These are phyloP conservation scores for Albula glossodonta DNA, from an alignment of 2,113 vertebrate species.

Conservation along the genomic window DNA sequence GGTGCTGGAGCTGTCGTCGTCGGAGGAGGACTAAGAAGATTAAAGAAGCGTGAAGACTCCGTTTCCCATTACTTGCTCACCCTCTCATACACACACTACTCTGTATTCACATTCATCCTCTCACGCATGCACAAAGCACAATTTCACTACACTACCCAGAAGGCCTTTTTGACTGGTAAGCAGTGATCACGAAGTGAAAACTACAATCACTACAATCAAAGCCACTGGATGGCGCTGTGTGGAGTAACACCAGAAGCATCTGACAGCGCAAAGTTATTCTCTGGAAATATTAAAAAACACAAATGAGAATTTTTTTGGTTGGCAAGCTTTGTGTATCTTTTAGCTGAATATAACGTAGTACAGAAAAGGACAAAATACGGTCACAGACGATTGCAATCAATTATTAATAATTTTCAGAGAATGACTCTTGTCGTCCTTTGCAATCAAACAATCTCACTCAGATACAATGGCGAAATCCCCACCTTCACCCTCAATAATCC, in stretches of 20 bases:
- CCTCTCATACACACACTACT: no score
- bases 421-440: not conserved
- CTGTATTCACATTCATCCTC: not conserved
- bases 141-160: not conserved
- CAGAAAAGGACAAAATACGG: no score
- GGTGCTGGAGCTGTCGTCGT: constrained; percentile 75
- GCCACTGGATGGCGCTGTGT: not conserved
- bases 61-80: not conserved
- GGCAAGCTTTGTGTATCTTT: no score
- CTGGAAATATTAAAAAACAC: not conserved
- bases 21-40: constrained; percentile 70
- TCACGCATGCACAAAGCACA: not conserved
- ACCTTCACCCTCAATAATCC: not conserved
- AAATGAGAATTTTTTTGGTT: no score
- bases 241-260: not conserved
- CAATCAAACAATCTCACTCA: not conserved
- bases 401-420: not conserved
- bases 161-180: not conserved
- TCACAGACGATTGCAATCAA: not conserved
- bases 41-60: constrained; percentile 21
- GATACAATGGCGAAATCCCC: not conserved
- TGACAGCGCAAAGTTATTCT: not conserved
- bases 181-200: not conserved
- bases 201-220: not conserved
- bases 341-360: no score